These are phyloP conservation scores for Timema cristinae DNA, from an alignment of 2,888 invertebrate species.

Conservation along the genomic window DNA sequence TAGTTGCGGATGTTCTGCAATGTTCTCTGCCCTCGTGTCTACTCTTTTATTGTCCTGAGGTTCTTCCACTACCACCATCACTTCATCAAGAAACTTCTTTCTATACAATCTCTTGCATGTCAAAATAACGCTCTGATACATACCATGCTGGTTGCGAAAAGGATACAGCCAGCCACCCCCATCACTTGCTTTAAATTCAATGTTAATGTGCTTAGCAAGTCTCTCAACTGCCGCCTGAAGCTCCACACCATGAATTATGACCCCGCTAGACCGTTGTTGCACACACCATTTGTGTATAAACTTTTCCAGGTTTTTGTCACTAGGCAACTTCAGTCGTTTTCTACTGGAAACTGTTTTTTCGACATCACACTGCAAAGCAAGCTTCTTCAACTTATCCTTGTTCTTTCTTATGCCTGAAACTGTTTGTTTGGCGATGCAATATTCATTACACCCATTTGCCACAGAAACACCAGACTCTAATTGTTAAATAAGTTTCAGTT, in stretches of 20 bases:
- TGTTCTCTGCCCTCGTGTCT: constrained; percentile 9
- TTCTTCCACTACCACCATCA: constrained; percentile 10
- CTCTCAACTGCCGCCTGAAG: constrained; percentile 15
- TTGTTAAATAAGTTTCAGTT: constrained; percentile 13
- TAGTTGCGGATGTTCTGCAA: not conserved
- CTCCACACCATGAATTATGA: not conserved
- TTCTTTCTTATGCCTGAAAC: constrained; percentile 16
- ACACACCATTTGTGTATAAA: constrained; percentile 4
- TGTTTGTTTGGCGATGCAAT: constrained; percentile 13
- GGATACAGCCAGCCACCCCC: not conserved
- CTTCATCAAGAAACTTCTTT: constrained; percentile 10
- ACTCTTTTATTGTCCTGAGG: not conserved
- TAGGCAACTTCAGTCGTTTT: constrained; percentile 15
- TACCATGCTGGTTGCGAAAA: not conserved
- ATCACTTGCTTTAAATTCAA: constrained; percentile 18
- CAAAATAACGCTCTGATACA: not conserved
- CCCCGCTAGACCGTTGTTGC: constrained; percentile 16
- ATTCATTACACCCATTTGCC: constrained; percentile 9
- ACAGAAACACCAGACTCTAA: constrained; percentile 12
- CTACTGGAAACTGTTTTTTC: not conserved
- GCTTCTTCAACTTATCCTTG: constrained; percentile 13
- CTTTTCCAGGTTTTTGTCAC: constrained; percentile 14
- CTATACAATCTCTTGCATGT: constrained; percentile 5
- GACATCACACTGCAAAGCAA: constrained; percentile 14
- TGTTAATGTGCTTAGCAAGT: constrained; percentile 11